Base-by-base conservation (phyloP, 1,140 invertebrate species). In the Scylla paramamosain region DNA sequence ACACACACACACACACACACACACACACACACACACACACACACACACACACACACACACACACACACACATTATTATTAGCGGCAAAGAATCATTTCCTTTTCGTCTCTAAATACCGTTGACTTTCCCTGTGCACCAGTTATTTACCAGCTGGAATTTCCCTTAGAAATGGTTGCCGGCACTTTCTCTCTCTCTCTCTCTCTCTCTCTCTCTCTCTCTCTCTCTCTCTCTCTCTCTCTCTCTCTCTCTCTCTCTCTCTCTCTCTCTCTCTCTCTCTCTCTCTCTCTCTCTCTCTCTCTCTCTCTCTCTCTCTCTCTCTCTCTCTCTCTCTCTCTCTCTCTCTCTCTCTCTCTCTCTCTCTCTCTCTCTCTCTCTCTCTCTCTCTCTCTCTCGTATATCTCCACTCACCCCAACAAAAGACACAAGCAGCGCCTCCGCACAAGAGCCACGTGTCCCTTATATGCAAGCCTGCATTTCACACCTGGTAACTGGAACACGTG, bases 1-100 rank as follows among this genome's bases (percentile, higher is more conserved):
- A 67, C 91, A 77, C 91, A 92, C 52, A 29, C 91, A 92, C 67
- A 77, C 67, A 77, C 91, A 31, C 91, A 92, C 91, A 67, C 67
- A 77, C 48, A 77, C 91, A 92, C 91, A 77, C 52, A 77, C 52
- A 59, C n/a, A 91, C 25, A 59, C 90, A 92, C 59, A 46, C 83
- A 87, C 84, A 52, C 46, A 87, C 82, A 46, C 29, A 93, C 88
- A 90, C 88, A 90, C 88, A 90, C 88, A 52, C 88, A 52, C 88
- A 67, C 20, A 67, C 59, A 67, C 20, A 67, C 59, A 10, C 59
- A 45, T 39, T 28, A 29, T 48, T 48, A 48, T 14, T n/a, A 2
- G 39, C 39, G 39, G 39, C 39, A 39, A 39, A 6, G 16, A 3
- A 8, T 59, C 52, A 59, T 59, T 59, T 59, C 52, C 52, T 59